Percentiles rank a stretch among this genome's conserved stretches.
Evolutionary conservation across 2,797 vertebrate genomes (phyloP).

Genomic region (Etheostoma perlongum): DNA sequence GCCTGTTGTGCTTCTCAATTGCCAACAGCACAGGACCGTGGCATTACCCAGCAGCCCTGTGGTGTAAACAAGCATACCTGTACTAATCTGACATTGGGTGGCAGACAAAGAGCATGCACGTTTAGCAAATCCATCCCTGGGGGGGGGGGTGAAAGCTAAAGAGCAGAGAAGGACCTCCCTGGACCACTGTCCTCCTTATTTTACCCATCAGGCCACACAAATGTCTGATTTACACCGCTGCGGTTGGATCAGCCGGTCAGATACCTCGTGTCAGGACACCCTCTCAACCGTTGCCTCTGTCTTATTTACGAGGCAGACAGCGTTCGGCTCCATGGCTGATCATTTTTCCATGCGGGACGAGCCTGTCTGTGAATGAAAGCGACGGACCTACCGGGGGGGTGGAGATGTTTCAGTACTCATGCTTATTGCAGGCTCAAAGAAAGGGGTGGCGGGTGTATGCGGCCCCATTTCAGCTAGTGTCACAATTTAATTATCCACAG

Average conservation of each 20-base stretch:
- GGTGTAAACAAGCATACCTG: constrained; percentile 45
- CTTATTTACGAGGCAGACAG: constrained; percentile 82
- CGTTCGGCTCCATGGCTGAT: constrained; percentile 81
- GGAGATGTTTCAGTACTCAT: constrained; percentile 26
- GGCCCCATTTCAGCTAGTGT: constrained; percentile 10
- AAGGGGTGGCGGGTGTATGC: constrained; percentile 1
- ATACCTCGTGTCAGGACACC: constrained; percentile 80
- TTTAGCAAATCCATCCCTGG: constrained; percentile 27
- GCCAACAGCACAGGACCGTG: constrained; percentile 34
- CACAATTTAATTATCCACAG: constrained; percentile 45
- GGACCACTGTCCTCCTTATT: constrained; percentile 22
- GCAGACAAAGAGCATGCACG: constrained; percentile 16
- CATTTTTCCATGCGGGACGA: constrained; percentile 84
- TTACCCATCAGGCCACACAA: constrained; percentile 40
- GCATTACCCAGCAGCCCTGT: constrained; percentile 36
- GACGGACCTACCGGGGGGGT: not conserved
- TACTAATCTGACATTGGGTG: constrained; percentile 40
- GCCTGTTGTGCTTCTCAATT: constrained; percentile 43
- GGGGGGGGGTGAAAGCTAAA: constrained; percentile 28
- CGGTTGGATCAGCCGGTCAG: constrained; percentile 67
- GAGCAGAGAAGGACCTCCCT: constrained; percentile 35
- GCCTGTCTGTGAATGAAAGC: constrained; percentile 46
- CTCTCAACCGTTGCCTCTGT: constrained; percentile 81
- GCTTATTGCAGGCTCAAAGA: constrained; percentile 28
- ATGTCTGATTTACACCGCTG: constrained; percentile 77